These are phyloP conservation scores for Oreochromis tanganicae DNA, from an alignment of 2,113 vertebrate species.

Conservation along the genomic window DNA sequence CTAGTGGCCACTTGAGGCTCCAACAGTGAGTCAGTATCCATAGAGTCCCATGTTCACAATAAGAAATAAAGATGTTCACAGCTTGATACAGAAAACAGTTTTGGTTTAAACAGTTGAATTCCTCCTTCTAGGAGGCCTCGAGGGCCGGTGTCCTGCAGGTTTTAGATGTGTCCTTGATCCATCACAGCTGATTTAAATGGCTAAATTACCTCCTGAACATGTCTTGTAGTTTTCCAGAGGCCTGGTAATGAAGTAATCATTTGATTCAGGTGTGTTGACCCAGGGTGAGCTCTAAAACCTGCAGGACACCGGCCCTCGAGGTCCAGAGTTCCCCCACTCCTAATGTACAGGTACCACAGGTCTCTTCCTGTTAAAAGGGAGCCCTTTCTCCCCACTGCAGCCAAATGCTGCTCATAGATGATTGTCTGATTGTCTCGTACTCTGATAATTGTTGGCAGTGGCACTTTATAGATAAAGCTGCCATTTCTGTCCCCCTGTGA, in stretches of 20 bases:
- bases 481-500: background rate
- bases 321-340: too few relatives aligned
- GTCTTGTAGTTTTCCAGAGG: too few relatives aligned
- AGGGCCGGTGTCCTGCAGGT: too few relatives aligned
- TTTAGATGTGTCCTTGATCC: too few relatives aligned
- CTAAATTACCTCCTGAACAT: too few relatives aligned
- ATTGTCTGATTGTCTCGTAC: fast-evolving
- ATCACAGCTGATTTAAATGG: too few relatives aligned
- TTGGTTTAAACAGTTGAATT: background rate
- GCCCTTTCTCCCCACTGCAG: background rate
- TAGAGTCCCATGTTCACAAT: background rate
- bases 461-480: background rate
- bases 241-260: too few relatives aligned
- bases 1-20: background rate
- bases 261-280: too few relatives aligned
- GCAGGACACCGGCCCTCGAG: too few relatives aligned
- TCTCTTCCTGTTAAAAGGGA: background rate
- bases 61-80: background rate
- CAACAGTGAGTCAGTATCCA: background rate
- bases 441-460: background rate
- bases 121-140: background rate
- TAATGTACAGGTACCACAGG: fast-evolving
- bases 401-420: background rate
- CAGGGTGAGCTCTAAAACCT: too few relatives aligned
- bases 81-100: fast-evolving